Percentiles rank a stretch among this genome's conserved stretches.
phyloP scores from a whole-genome alignment of 2,113 vertebrate species.

The Cyrtonyx montezumae region DNA sequence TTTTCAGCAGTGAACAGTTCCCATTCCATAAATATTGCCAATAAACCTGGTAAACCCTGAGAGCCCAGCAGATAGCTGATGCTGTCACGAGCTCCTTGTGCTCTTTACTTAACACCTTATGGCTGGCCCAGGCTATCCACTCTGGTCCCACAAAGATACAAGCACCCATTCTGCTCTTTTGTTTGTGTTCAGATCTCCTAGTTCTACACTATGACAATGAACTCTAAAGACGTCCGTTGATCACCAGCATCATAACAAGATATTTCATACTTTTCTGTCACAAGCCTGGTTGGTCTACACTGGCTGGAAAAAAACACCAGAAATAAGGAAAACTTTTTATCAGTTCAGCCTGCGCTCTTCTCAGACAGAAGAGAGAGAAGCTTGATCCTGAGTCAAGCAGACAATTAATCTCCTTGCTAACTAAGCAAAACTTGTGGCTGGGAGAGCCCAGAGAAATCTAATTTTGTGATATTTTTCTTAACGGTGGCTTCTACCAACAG shows the following conservation, averaged over 20 bases:
- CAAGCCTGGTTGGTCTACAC: neutral
- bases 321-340: neutral
- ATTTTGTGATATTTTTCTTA: neutral
- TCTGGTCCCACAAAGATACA: neutral
- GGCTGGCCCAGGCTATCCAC: neutral
- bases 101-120: neutral
- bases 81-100: neutral
- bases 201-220: neutral
- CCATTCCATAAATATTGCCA: slow-evolving; percentile 41
- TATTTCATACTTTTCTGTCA: neutral
- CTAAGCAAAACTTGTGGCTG: neutral
- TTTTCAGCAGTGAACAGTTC: slow-evolving; percentile 35
- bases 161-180: fast-evolving
- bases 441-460: neutral
- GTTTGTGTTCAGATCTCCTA: neutral
- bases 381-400: neutral
- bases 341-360: neutral
- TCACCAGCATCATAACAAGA: neutral
- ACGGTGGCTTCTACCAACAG: neutral
- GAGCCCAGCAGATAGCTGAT: neutral
- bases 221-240: neutral
- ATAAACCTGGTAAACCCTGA: slow-evolving; percentile 25
- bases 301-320: neutral
- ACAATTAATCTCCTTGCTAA: neutral
- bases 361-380: neutral